phyloP scores from a whole-genome alignment of 2,113 vertebrate genomes.

The Notechis scutatus region DNA sequence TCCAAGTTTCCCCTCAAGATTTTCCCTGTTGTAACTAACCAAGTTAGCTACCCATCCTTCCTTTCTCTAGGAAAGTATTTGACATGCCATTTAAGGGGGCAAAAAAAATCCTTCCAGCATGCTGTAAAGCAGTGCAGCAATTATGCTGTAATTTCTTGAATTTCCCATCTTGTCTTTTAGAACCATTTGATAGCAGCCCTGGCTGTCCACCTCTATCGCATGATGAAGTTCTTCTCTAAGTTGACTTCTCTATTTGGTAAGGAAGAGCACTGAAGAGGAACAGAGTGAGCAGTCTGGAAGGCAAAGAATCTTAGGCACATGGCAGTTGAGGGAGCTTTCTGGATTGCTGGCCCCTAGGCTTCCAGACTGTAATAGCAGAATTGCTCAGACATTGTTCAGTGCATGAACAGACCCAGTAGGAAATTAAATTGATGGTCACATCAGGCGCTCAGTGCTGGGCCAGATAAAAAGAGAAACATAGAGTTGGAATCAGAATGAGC shows the following conservation, averaged over 20 bases:
- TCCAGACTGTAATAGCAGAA: neutral
- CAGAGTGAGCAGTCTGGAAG: neutral
- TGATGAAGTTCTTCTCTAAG: neutral
- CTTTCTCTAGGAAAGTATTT: neutral
- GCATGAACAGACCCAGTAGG: neutral
- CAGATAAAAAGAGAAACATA: no score
- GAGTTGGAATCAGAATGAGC: neutral
- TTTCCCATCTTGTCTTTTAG: neutral
- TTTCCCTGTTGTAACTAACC: neutral
- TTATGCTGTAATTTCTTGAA: neutral
- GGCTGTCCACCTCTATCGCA: neutral
- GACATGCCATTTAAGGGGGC: neutral
- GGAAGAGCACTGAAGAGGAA: neutral
- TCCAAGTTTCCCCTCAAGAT: neutral
- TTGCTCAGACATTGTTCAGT: neutral
- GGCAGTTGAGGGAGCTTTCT: neutral
- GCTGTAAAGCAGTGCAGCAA: neutral
- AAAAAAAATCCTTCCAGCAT: neutral
- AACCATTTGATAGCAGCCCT: neutral
- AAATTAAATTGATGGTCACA: neutral
- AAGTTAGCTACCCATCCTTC: neutral
- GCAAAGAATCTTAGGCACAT: neutral
- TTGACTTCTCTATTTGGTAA: neutral
- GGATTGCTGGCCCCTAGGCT: neutral
- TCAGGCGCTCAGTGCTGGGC: neutral